Percentiles rank a stretch among this genome's conserved stretches.
Conservation (phyloP, 1,140 invertebrate species). For the Drosophila carrolli region DNA sequence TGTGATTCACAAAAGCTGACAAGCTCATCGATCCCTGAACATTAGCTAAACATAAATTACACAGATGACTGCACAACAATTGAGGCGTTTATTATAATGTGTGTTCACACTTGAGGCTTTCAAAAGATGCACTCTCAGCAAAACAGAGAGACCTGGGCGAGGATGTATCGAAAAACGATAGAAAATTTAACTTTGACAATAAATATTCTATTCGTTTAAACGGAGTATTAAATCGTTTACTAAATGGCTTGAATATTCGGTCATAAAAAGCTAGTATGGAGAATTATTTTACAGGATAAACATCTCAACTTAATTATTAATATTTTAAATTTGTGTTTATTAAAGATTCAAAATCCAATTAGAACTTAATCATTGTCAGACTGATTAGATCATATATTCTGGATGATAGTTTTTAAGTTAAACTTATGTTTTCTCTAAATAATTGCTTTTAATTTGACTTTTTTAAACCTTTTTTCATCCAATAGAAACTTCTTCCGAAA, state of each 20-base stretch:
- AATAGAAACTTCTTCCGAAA: background rate
- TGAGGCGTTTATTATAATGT: slow-evolving; percentile 84
- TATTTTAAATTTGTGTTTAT: no score
- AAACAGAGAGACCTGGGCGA: background rate
- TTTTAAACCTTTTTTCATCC: background rate
- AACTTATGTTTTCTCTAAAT: no score
- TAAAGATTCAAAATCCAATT: no score
- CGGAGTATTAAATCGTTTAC: background rate
- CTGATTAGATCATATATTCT: no score
- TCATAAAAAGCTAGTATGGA: background rate
- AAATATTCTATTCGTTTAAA: background rate
- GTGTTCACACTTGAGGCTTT: slow-evolving; percentile 83
- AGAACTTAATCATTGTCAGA: no score
- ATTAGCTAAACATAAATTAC: slow-evolving; percentile 84
- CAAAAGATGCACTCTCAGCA: slow-evolving; percentile 43
- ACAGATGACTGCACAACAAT: slow-evolving; percentile 83
- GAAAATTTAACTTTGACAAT: background rate
- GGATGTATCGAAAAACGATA: no score
- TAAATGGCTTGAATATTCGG: background rate
- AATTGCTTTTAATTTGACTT: background rate
- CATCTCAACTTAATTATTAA: background rate
- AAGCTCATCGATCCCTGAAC: slow-evolving; percentile 85
- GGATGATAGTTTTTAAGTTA: no score
- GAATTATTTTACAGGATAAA: background rate
- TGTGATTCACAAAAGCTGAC: slow-evolving; percentile 82